phyloP scores from a whole-genome alignment of 1,140 invertebrate genomes.

The Diorhabda elongata region DNA sequence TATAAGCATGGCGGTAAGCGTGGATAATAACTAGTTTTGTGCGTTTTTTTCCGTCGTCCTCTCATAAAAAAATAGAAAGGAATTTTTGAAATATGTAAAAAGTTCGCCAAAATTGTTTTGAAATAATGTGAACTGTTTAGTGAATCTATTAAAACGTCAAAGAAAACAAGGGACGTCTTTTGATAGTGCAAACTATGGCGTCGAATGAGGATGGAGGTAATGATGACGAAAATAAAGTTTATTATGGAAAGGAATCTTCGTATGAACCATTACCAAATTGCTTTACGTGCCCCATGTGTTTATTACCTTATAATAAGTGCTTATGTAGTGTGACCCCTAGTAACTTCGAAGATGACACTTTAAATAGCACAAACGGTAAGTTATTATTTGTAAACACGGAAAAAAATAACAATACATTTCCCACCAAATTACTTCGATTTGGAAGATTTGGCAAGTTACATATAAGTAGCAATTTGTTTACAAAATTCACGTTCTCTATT shows the following conservation, averaged over 20 bases:
- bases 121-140: slow-evolving; percentile 20
- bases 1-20: slow-evolving; percentile 35
- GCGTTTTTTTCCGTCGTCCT: slow-evolving; percentile 12
- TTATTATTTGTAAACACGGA: slow-evolving; percentile 19
- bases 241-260: slow-evolving; percentile 25
- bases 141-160: background rate
- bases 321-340: slow-evolving; percentile 25
- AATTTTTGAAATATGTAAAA: background rate
- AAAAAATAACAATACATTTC: slow-evolving; percentile 11
- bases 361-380: slow-evolving; percentile 27
- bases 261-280: slow-evolving; percentile 12
- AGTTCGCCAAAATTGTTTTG: slow-evolving; percentile 4
- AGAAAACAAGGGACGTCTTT: slow-evolving; percentile 30
- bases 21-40: slow-evolving; percentile 27
- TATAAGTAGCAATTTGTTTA: background rate
- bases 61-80: no score
- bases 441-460: background rate
- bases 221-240: slow-evolving; percentile 33
- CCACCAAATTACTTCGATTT: background rate
- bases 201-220: slow-evolving; percentile 30
- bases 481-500: slow-evolving; percentile 7
- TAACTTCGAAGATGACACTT: slow-evolving; percentile 20
- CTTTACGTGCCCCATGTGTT: slow-evolving; percentile 22
- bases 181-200: slow-evolving; percentile 32
- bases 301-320: slow-evolving; percentile 25